phyloP scores from a whole-genome alignment of 2,113 vertebrate species.

The Merops nubicus region DNA sequence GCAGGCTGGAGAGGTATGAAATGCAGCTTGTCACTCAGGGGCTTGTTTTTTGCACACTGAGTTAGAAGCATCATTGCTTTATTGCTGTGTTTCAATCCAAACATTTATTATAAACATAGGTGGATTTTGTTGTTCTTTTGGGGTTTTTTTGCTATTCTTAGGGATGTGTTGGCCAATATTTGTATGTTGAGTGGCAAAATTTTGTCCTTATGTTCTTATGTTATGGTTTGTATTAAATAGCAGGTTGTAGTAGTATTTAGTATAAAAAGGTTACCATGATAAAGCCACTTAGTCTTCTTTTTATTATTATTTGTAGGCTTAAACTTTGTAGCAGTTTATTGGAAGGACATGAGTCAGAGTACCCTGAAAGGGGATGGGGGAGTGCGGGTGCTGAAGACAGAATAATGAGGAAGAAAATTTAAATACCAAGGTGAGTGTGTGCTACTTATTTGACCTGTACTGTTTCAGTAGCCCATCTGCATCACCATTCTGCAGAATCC shows the following conservation, averaged over 20 bases:
- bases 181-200: neutral
- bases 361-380: neutral
- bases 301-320: conserved; percentile 4
- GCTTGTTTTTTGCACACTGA: neutral
- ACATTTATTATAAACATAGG: neutral
- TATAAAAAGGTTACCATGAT: neutral
- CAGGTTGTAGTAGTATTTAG: neutral
- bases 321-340: conserved; percentile 35
- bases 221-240: neutral
- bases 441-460: neutral
- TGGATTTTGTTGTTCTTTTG: neutral
- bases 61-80: neutral
- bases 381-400: neutral
- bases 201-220: neutral
- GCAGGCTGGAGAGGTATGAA: conserved; percentile 55
- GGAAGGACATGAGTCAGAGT: neutral
- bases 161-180: neutral
- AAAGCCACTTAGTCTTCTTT: neutral
- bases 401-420: conserved; percentile 33
- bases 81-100: neutral
- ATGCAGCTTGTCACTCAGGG: fast-evolving
- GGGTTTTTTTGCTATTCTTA: neutral
- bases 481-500: neutral
- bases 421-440: conserved; percentile 10
- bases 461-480: neutral